These are phyloP conservation scores for Plagodis dolabraria DNA, from an alignment of 2,888 invertebrate species.

Conservation along the genomic window DNA sequence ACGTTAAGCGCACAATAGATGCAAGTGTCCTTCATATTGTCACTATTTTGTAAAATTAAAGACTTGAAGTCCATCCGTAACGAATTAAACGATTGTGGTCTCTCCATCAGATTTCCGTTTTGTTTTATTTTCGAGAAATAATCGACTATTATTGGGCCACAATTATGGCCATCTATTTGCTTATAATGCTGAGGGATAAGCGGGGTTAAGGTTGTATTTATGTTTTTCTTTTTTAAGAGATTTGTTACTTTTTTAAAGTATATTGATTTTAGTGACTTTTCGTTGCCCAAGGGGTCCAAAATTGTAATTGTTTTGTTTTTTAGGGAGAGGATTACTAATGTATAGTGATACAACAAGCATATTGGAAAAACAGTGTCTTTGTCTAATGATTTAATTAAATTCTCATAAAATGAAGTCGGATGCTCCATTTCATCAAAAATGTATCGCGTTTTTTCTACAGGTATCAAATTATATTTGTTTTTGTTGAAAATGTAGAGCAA, in stretches of 20 bases:
- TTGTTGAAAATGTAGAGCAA: not conserved
- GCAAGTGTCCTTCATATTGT: too few relatives aligned
- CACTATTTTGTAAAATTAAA: too few relatives aligned
- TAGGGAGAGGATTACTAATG: not conserved
- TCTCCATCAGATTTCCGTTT: not conserved
- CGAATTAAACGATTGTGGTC: not conserved
- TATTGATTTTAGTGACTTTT: not conserved
- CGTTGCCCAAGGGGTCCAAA: not conserved
- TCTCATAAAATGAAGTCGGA: not conserved
- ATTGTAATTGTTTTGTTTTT: not conserved
- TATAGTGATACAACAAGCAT: not conserved
- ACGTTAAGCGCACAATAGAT: too few relatives aligned
- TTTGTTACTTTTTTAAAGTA: not conserved
- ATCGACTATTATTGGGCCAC: not conserved
- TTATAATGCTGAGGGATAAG: not conserved
- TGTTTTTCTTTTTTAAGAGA: not conserved
- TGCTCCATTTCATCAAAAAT: too few relatives aligned
- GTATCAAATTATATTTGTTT: not conserved
- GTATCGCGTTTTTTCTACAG: not conserved
- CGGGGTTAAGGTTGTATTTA: not conserved
- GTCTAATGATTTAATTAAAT: not conserved
- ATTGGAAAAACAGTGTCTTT: conserved; percentile 2
- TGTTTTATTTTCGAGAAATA: not conserved
- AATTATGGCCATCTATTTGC: not conserved
- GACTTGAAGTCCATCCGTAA: too few relatives aligned